Conservation (phyloP, 1,140 invertebrate species). For the Oncopodura yosiiana region DNA sequence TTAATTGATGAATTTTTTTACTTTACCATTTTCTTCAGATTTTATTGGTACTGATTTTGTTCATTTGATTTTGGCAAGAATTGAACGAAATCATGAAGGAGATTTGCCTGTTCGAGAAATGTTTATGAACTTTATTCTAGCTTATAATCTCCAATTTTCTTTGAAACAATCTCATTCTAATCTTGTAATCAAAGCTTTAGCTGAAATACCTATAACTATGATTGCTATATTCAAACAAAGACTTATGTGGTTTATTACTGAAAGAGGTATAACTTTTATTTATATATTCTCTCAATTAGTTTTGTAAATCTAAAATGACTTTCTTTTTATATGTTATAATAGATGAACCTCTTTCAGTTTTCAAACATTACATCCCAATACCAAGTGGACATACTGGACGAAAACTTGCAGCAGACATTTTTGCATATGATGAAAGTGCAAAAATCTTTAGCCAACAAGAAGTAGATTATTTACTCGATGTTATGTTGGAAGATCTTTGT, state of each 20-base stretch:
- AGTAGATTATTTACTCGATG: too few relatives aligned
- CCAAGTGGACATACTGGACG: too few relatives aligned
- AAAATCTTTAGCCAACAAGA: too few relatives aligned
- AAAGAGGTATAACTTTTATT: too few relatives aligned
- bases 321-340: too few relatives aligned
- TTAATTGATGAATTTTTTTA: background rate
- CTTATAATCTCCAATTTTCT: constrained; percentile 5
- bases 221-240: constrained; percentile 3
- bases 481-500: too few relatives aligned
- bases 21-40: background rate
- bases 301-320: too few relatives aligned
- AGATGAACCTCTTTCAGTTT: too few relatives aligned
- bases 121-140: constrained; percentile 6
- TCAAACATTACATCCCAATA: too few relatives aligned
- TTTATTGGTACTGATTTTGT: constrained; percentile 1
- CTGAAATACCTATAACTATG: background rate
- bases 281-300: too few relatives aligned
- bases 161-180: background rate
- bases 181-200: background rate
- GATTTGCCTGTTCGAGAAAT: background rate
- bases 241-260: background rate
- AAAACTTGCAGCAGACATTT: too few relatives aligned
- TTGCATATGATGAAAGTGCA: too few relatives aligned
- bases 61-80: background rate
- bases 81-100: background rate